phyloP scores from a whole-genome alignment of 2,888 invertebrate species.

The Hymenopus coronatus region DNA sequence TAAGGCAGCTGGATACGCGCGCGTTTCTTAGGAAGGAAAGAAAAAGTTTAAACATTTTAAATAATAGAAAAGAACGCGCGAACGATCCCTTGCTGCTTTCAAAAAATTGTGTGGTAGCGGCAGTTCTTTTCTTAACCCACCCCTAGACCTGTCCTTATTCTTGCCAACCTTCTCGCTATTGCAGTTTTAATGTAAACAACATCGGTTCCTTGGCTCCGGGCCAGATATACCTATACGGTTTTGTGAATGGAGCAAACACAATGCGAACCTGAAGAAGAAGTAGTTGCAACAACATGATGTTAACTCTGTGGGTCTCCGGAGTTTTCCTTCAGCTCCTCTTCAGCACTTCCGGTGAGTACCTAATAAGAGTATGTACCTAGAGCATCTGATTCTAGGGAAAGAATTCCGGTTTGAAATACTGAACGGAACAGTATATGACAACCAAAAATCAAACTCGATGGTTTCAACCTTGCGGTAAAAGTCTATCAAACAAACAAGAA shows the following conservation, averaged over 20 bases:
- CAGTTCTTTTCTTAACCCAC: neutral
- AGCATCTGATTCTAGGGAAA: too few species aligned
- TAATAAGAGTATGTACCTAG: too few species aligned
- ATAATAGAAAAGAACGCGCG: neutral
- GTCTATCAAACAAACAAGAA: too few species aligned
- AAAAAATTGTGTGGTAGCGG: neutral
- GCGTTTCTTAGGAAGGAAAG: neutral
- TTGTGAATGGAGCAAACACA: neutral
- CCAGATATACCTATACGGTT: neutral
- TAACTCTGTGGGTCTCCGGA: neutral
- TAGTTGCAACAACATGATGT: neutral
- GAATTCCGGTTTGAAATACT: too few species aligned
- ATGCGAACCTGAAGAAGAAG: neutral
- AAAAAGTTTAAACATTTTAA: neutral
- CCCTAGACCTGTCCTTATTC: neutral
- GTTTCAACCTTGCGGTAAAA: too few species aligned
- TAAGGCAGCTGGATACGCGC: neutral
- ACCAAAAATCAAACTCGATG: too few species aligned
- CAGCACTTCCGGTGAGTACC: conserved; percentile 4
- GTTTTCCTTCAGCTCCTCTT: conserved; percentile 4
- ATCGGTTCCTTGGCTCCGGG: neutral
- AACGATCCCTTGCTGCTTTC: neutral
- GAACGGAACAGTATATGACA: too few species aligned
- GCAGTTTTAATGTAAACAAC: neutral
- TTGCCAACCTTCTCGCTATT: neutral